These are phyloP conservation scores for Anthophora plumipes DNA, from an alignment of 2,888 invertebrate species.

Conservation along the genomic window DNA sequence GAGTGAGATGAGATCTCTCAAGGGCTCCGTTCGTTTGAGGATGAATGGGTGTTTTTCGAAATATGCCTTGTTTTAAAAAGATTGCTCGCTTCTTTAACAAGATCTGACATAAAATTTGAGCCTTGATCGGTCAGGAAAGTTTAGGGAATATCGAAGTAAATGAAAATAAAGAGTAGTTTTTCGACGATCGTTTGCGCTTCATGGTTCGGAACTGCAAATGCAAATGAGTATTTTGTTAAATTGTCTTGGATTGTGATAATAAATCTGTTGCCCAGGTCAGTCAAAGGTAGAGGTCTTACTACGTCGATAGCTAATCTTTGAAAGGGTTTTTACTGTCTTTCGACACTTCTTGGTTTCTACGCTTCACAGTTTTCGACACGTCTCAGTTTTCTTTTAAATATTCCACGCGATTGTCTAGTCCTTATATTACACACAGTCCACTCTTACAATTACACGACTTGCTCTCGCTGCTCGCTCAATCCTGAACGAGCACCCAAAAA, in stretches of 20 bases:
- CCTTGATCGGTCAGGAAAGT: constrained; percentile 2
- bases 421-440: too few species aligned
- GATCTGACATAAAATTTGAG: constrained; percentile 4
- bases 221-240: constrained; percentile 12
- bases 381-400: too few species aligned
- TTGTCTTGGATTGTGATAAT: constrained; percentile 12
- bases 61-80: constrained; percentile 8
- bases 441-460: too few species aligned
- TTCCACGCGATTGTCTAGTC: too few species aligned
- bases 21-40: constrained; percentile 8
- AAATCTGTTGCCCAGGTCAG: constrained; percentile 19
- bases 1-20: constrained; percentile 14
- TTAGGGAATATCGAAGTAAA: background rate
- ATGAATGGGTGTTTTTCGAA: background rate
- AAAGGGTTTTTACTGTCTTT: constrained; percentile 29
- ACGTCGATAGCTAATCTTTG: constrained; percentile 21
- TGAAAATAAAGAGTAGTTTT: constrained; percentile 7
- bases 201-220: constrained; percentile 11
- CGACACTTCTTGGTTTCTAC: too few species aligned
- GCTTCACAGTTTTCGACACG: too few species aligned
- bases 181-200: constrained; percentile 15
- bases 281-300: constrained; percentile 20
- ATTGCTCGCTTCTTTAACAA: background rate
- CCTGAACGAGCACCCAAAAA: too few species aligned
- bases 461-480: too few species aligned